Evolutionary conservation across 2,113 vertebrate species (phyloP).

Genomic region (Gasterosteus aculeatus): DNA sequence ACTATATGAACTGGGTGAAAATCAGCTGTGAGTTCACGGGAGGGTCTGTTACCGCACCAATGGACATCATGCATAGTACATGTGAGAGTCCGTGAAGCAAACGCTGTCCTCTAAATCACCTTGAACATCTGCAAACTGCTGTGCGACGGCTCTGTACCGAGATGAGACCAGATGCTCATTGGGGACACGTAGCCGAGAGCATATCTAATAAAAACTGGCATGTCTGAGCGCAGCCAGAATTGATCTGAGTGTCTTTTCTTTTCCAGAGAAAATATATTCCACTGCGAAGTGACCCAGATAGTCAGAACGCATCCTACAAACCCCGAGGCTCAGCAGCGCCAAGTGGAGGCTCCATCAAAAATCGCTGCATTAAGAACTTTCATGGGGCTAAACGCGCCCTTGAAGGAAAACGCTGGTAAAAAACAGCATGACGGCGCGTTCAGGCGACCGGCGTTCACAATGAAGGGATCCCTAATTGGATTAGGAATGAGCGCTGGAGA

Average conservation of each 20-base stretch:
- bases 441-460: not conserved
- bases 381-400: conserved; percentile 14
- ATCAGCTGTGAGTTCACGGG: not conserved
- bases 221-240: conserved; percentile 52
- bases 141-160: conserved; percentile 35
- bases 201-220: conserved; percentile 70
- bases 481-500: conserved; percentile 33
- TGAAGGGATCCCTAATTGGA: conserved; percentile 26
- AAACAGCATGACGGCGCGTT: not conserved
- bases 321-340: conserved; percentile 66
- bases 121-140: conserved; percentile 44
- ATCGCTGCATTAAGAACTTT: conserved; percentile 52
- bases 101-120: conserved; percentile 33
- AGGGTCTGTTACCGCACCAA: not conserved
- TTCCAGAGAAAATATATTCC: conserved; percentile 60
- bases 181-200: conserved; percentile 60
- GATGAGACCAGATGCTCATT: conserved; percentile 57
- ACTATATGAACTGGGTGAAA: not conserved
- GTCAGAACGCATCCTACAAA: conserved; percentile 63
- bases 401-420: not conserved
- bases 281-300: conserved; percentile 78
- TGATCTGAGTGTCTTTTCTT: conserved; percentile 56
- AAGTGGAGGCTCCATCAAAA: conserved; percentile 60
- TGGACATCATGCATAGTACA: not conserved
- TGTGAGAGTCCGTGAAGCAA: conserved; percentile 12